A percentile compares a stretch with the other conserved stretches of the same genome.
Evolutionary conservation across 1,140 invertebrate species (phyloP).

Genomic region (Stenopsyche tienmushanensis): DNA sequence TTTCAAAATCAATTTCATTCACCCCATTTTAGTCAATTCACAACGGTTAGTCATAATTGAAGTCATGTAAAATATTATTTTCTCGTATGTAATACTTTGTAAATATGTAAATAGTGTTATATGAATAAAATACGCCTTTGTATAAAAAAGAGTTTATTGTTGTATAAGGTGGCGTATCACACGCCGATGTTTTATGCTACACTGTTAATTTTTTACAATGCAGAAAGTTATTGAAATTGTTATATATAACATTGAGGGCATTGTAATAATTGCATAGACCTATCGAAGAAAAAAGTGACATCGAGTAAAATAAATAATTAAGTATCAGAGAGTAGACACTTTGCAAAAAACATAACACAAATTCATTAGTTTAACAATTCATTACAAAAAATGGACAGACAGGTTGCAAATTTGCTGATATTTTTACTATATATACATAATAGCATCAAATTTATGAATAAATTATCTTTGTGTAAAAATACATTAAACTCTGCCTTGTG

Average conservation of each 20-base stretch:
- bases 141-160: slow-evolving; percentile 38
- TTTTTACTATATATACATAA: not conserved
- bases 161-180: slow-evolving; percentile 29
- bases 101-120: not conserved
- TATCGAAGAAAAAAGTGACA: slow-evolving; percentile 2
- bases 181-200: slow-evolving; percentile 25
- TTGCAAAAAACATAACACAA: not conserved
- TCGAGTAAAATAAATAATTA: not conserved
- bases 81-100: too few species aligned
- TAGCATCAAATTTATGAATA: not conserved
- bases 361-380: too few species aligned
- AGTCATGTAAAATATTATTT: slow-evolving; percentile 26
- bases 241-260: not conserved
- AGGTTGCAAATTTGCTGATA: not conserved
- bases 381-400: not conserved
- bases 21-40: slow-evolving; percentile 36
- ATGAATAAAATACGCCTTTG: slow-evolving; percentile 24
- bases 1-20: slow-evolving; percentile 34
- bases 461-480: not conserved
- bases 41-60: slow-evolving; percentile 37
- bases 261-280: not conserved
- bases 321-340: not conserved
- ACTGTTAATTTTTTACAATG: not conserved
- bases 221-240: not conserved
- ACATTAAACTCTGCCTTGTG: not conserved